A percentile compares a stretch with the other conserved stretches of the same genome.
phyloP scores from a whole-genome alignment of 2,797 vertebrate species.

The Peromyscus eremicus region DNA sequence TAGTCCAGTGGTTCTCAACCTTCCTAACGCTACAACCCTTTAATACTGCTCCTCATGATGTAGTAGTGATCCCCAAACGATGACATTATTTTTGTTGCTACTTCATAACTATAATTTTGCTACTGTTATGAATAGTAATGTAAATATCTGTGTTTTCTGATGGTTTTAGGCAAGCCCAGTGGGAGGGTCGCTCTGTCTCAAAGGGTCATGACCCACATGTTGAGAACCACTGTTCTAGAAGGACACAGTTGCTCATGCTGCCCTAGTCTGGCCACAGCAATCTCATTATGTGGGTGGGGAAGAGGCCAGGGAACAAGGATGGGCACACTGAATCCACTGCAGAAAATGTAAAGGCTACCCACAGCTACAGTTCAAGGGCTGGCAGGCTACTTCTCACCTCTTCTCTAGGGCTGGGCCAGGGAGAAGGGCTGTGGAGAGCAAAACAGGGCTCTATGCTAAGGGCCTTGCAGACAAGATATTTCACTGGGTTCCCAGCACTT shows the following conservation, averaged over 20 bases:
- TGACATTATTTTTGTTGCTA: not conserved
- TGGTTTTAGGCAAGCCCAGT: too few species aligned
- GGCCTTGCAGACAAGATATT: not conserved
- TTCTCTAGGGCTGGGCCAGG: not conserved
- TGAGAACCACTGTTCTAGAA: not conserved
- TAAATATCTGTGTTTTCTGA: not conserved
- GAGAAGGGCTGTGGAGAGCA: too few species aligned
- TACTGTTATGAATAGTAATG: not conserved
- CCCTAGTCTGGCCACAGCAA: not conserved
- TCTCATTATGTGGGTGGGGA: not conserved
- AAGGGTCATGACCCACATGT: not conserved
- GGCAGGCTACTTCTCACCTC: not conserved
- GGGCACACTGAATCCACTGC: not conserved
- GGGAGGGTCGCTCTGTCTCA: not conserved
- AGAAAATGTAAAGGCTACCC: conserved; percentile 16
- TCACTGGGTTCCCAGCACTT: not conserved
- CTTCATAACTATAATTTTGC: not conserved
- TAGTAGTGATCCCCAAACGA: too few species aligned
- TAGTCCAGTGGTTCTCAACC: not conserved
- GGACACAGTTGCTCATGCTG: not conserved
- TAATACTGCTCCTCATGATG: not conserved
- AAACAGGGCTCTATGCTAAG: not conserved
- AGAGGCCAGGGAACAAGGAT: not conserved
- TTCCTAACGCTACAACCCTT: not conserved
- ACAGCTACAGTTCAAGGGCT: conserved; percentile 50